Evolutionary conservation across 2,888 invertebrate species (phyloP).

Genomic region (Euplagia quadripunctaria): DNA sequence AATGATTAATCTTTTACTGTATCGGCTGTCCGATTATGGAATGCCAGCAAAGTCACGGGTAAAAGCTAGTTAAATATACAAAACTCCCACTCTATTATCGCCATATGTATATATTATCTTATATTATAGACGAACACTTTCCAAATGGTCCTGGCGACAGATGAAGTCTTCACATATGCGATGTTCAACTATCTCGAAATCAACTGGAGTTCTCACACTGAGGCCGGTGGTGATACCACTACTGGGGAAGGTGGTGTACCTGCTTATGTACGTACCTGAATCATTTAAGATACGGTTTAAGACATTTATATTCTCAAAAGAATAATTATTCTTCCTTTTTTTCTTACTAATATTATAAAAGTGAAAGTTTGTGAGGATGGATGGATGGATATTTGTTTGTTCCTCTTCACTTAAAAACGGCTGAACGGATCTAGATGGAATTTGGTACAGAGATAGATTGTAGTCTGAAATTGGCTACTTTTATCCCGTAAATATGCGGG

Average conservation of each 20-base stretch:
- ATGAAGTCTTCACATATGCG: constrained; percentile 97
- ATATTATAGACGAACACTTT: constrained; percentile 78
- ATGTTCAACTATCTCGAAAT: constrained; percentile 98
- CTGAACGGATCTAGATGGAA: too few relatives aligned
- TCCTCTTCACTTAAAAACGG: too few relatives aligned
- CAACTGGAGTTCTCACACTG: constrained; percentile 96
- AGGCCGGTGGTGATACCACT: constrained; percentile 96
- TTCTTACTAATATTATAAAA: too few relatives aligned
- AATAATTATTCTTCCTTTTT: too few relatives aligned
- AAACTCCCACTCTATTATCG: not conserved
- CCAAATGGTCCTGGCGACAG: constrained; percentile 97
- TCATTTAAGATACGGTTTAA: not conserved
- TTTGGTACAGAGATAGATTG: too few relatives aligned
- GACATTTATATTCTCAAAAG: not conserved
- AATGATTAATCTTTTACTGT: not conserved
- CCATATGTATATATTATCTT: not conserved
- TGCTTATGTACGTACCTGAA: constrained; percentile 91
- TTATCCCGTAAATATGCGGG: too few relatives aligned
- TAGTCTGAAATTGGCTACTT: too few relatives aligned
- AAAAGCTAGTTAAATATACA: not conserved
- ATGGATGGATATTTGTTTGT: too few relatives aligned
- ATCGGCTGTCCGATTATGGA: not conserved
- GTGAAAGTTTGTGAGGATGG: too few relatives aligned
- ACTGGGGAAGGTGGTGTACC: constrained; percentile 95
- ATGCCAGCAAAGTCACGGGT: not conserved